These are phyloP conservation scores for Hystrix brachyura DNA, from an alignment of 2,113 vertebrate genomes.

Conservation along the genomic window DNA sequence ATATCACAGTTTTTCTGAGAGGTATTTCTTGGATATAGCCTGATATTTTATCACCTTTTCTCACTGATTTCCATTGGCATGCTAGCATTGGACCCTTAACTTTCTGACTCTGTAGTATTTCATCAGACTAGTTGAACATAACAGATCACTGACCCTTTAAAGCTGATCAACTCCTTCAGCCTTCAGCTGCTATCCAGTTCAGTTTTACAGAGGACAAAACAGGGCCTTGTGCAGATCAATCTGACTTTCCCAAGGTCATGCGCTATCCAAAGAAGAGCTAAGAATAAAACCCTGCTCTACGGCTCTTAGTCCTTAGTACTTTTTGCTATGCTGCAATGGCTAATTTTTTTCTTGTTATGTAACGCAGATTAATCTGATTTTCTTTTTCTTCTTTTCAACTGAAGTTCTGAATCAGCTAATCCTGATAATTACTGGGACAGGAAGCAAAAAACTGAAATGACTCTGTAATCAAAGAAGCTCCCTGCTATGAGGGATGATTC, in stretches of 20 bases:
- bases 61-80: background rate
- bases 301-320: background rate
- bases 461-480: constrained; percentile 70
- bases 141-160: constrained; percentile 37
- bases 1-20: background rate
- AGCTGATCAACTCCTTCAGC: background rate
- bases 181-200: background rate
- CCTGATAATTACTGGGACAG: constrained; percentile 75
- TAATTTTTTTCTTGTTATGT: constrained; percentile 64
- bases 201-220: constrained; percentile 43
- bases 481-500: constrained; percentile 49
- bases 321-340: constrained; percentile 32
- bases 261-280: background rate
- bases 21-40: background rate
- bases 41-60: background rate
- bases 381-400: constrained; percentile 64
- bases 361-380: constrained; percentile 73
- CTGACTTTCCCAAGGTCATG: background rate
- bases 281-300: constrained; percentile 27
- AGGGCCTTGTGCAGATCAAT: background rate
- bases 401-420: constrained; percentile 78
- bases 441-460: constrained; percentile 72
- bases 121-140: background rate
- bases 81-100: background rate
- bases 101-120: background rate